phyloP scores from a whole-genome alignment of 2,888 invertebrate genomes.

The Smittia aterrima region DNA sequence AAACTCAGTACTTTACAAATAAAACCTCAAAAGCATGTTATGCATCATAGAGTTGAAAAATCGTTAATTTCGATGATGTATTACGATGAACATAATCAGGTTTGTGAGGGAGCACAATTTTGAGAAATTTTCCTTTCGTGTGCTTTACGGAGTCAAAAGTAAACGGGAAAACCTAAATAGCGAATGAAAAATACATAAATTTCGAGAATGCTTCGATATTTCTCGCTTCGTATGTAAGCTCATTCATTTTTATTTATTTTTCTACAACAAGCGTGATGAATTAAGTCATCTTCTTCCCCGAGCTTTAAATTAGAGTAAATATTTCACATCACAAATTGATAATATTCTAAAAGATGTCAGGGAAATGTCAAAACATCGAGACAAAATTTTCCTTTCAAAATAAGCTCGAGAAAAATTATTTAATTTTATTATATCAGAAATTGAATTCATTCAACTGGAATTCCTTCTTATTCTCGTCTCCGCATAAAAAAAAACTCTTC shows the following conservation, averaged over 20 bases:
- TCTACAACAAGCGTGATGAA: conserved; percentile 28
- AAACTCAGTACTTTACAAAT: too few relatives aligned
- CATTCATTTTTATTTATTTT: conserved; percentile 31
- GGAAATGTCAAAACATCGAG: conserved; percentile 7
- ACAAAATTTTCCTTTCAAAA: not conserved
- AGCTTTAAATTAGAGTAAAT: not conserved
- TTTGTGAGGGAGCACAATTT: too few relatives aligned
- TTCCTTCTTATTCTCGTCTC: conserved; percentile 9
- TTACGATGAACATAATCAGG: conserved; percentile 16
- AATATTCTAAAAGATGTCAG: not conserved
- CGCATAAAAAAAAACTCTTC: not conserved
- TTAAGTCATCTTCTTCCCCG: conserved; percentile 28
- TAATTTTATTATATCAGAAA: conserved; percentile 2
- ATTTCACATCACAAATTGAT: conserved; percentile 24
- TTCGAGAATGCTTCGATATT: not conserved
- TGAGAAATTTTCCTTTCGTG: too few relatives aligned
- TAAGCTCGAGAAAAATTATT: not conserved
- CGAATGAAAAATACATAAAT: conserved; percentile 36
- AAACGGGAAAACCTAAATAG: conserved; percentile 22
- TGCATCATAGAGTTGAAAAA: conserved; percentile 33
- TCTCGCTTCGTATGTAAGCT: conserved; percentile 28
- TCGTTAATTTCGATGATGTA: conserved; percentile 40
- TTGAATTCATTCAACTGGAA: conserved; percentile 36
- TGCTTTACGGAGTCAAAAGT: not conserved
- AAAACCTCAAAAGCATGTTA: too few relatives aligned